Conservation (phyloP, 1,140 invertebrate genomes). For the Subanguina moxae region DNA sequence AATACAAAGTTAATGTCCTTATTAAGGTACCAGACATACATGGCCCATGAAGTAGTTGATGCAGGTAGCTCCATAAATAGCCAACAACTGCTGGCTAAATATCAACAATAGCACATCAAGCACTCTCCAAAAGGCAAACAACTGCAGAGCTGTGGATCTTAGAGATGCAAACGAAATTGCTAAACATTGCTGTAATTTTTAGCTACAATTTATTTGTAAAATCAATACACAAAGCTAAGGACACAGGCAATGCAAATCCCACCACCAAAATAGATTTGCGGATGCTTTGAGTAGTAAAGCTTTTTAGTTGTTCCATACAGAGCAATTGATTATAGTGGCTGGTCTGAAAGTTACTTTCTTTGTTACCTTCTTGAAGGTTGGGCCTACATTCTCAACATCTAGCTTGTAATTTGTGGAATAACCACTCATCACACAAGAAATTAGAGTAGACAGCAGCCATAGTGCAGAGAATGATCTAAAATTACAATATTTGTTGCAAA, state of each 20-base stretch:
- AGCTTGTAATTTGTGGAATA: too few species aligned
- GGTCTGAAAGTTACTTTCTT: background rate
- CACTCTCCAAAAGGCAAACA: conserved; percentile 1
- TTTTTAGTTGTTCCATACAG: background rate
- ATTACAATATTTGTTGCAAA: too few species aligned
- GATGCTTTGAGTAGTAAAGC: background rate
- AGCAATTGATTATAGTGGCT: background rate
- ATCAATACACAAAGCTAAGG: background rate
- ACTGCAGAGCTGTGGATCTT: background rate
- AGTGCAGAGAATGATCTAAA: too few species aligned
- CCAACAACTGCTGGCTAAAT: background rate
- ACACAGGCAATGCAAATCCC: background rate
- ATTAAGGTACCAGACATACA: background rate
- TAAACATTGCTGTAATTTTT: background rate
- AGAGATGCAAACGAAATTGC: background rate
- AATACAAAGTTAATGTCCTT: background rate
- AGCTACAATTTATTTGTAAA: background rate
- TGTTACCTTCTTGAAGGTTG: too few species aligned
- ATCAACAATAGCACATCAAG: background rate
- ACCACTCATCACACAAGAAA: too few species aligned
- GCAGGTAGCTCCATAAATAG: background rate
- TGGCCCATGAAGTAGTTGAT: background rate
- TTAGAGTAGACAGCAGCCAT: too few species aligned
- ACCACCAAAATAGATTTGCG: background rate
- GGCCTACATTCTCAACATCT: too few species aligned